Conservation (phyloP, 30 jellyfish, hydroid and myxozoan species). For the Catostylus mosaicus region DNA sequence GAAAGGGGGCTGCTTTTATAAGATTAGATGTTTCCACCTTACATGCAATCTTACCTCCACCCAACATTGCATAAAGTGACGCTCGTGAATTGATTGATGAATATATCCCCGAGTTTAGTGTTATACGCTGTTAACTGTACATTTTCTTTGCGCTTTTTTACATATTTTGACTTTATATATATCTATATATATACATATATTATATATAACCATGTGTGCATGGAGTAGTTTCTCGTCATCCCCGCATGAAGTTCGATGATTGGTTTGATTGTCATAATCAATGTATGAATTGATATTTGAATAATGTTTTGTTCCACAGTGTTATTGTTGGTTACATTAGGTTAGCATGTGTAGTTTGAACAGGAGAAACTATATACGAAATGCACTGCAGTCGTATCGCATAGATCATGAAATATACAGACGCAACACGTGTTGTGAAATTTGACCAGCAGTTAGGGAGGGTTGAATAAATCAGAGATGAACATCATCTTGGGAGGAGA, state of each 20-base stretch:
- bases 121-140: not conserved
- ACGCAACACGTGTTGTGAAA: no score
- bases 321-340: constrained; percentile 31
- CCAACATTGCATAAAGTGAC: no score
- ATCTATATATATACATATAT: not conserved
- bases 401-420: no score
- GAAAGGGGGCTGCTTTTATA: no score
- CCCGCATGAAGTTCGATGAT: constrained; percentile 47
- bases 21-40: no score
- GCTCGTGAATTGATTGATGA: no score
- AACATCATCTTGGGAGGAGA: no score
- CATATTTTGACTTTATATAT: not conserved
- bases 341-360: constrained; percentile 11
- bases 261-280: constrained; percentile 51
- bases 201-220: not conserved
- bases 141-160: constrained; percentile 6
- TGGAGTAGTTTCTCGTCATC: constrained; percentile 3
- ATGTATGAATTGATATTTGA: constrained; percentile 56
- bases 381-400: no score
- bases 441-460: no score
- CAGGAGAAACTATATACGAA: not conserved
- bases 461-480: no score
- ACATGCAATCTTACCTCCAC: no score
- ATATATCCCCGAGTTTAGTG: constrained; percentile 1
- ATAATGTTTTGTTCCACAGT: constrained; percentile 26